Conservation (phyloP, 2,113 vertebrate genomes). For the Halichoerus grypus region DNA sequence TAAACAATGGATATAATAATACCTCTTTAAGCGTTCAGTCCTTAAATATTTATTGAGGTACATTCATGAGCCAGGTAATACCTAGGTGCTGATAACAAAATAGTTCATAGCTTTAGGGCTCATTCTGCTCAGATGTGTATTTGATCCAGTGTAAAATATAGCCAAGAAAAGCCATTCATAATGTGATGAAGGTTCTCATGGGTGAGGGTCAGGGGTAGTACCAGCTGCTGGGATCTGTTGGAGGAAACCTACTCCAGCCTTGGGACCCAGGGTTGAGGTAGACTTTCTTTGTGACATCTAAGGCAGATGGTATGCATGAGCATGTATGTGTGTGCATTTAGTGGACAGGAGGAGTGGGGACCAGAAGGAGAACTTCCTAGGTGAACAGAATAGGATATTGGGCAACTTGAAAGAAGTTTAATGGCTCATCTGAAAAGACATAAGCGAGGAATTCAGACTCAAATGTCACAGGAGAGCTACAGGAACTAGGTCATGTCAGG, state of each 20-base stretch:
- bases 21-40: neutral
- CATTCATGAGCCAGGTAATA: neutral
- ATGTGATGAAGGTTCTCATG: no score
- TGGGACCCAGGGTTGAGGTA: neutral
- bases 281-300: neutral
- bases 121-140: neutral
- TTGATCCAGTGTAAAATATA: neutral
- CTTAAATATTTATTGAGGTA: slow-evolving; percentile 6
- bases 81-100: neutral
- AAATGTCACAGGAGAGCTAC: neutral
- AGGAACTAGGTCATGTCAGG: neutral
- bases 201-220: neutral
- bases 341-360: neutral
- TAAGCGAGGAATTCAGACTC: neutral
- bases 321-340: neutral
- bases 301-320: neutral
- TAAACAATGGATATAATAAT: neutral
- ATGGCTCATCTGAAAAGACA: neutral
- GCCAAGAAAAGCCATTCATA: neutral
- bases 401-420: neutral
- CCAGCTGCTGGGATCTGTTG: neutral
- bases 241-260: neutral
- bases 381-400: neutral
- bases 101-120: neutral
- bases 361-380: neutral